Conservation (phyloP, 2,113 vertebrate species). For the Erinaceus europaeus region DNA sequence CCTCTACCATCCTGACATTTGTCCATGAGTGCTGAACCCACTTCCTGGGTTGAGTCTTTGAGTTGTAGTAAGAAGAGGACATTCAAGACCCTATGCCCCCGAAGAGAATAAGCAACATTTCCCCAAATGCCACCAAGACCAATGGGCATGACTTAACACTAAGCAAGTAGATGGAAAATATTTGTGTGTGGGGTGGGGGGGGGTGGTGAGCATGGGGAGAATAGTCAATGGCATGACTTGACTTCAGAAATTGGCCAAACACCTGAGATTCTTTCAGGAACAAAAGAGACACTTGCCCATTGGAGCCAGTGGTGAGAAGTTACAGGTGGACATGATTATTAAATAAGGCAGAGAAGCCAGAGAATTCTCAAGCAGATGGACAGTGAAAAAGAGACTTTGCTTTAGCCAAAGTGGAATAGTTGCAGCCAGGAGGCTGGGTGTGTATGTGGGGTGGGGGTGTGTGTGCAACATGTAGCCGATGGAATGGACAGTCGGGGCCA, state of each 20-base stretch:
- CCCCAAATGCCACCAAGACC: background rate
- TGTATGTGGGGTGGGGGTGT: too few species aligned
- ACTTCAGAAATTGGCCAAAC: background rate
- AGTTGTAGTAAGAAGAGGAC: background rate
- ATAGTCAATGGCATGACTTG: background rate
- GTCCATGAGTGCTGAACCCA: fast-evolving
- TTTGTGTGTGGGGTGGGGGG: background rate
- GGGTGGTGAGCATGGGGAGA: background rate
- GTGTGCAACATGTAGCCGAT: background rate
- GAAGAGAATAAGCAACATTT: background rate
- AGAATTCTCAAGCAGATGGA: background rate
- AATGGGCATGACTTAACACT: background rate
- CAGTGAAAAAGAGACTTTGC: background rate
- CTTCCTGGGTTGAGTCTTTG: background rate
- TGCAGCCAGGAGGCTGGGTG: background rate
- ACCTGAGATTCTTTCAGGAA: background rate
- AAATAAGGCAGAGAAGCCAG: background rate
- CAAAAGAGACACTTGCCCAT: background rate
- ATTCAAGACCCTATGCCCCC: background rate
- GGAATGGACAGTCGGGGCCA: background rate
- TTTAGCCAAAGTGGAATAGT: background rate
- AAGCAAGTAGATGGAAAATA: background rate
- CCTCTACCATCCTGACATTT: background rate
- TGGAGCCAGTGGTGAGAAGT: background rate
- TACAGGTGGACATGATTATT: background rate